These are phyloP conservation scores for Achroia grisella DNA, from an alignment of 1,140 invertebrate genomes.

Conservation along the genomic window DNA sequence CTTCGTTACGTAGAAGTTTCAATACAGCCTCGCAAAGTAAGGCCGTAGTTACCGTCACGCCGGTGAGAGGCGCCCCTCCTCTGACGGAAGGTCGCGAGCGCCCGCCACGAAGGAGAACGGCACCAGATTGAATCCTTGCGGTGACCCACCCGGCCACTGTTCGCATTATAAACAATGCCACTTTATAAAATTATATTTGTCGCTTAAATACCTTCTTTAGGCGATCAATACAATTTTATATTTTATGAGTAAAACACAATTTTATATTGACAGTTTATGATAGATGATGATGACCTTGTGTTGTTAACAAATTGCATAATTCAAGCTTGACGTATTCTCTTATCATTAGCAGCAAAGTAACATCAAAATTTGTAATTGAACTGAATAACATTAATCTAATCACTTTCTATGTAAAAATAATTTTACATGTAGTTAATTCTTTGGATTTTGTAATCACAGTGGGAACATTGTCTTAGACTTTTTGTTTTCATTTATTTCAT, in stretches of 20 bases:
- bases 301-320: no score
- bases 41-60: slow-evolving; percentile 67
- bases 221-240: no score
- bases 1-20: slow-evolving; percentile 67
- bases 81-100: slow-evolving; percentile 59
- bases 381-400: slow-evolving; percentile 41
- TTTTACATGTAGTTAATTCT: slow-evolving; percentile 47
- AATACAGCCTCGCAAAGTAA: slow-evolving; percentile 66
- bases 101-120: slow-evolving; percentile 57
- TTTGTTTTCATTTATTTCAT: no score
- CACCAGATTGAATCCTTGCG: slow-evolving; percentile 61
- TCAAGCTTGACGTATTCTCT: slow-evolving; percentile 17
- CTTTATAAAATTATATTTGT: neutral
- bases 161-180: slow-evolving; percentile 21
- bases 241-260: neutral
- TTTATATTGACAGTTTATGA: neutral
- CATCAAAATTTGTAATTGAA: slow-evolving; percentile 21
- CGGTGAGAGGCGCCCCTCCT: slow-evolving; percentile 66
- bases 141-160: slow-evolving; percentile 35
- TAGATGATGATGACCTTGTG: no score
- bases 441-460: no score
- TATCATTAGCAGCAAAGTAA: slow-evolving; percentile 2
- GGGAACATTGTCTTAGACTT: no score
- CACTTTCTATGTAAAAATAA: slow-evolving; percentile 31
- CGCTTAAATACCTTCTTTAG: no score